Base-by-base conservation (phyloP, 1,140 invertebrate species). In the Ceratoteleas bidentatus region DNA sequence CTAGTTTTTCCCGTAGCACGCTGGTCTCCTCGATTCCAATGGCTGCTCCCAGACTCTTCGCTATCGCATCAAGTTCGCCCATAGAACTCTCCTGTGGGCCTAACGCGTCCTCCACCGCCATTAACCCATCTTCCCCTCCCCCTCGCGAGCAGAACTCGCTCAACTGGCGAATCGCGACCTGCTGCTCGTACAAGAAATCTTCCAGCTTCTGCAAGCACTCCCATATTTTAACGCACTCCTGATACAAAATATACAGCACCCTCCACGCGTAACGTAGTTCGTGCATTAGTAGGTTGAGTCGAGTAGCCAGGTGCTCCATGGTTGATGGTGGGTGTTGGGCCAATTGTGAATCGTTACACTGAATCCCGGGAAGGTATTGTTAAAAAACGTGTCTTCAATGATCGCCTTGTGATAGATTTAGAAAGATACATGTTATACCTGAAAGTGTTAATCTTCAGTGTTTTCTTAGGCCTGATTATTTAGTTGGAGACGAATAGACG, bases 181-280 rank as follows among this genome's bases (percentile, higher is more conserved):
- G 97, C 89, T 98, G 97, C 86, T 98, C 96, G 85, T 95, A 95
- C 0, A 98, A 92, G 49, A 98, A 93, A 43, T 95, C 94, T 89
- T 98, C 97, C n/a, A 98, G 91, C 89, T 97, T 97, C 86, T 98
- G 97, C 52, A 98, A 92, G 60, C 96, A 93, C 87, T 97, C 96
- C 97, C 97, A 98, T 95, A 98, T 98, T 87, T 97, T 96, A 11
- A 97, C 95, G 85, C 98, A 98, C 88, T 98, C 97, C 84, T 96
- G 96, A 14, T 96, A 97, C 6, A 98, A 93, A 40, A 98, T 92
- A 87, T 98, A 97, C 60, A 98, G 91, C 1, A 97, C 96, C 74
- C 96, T 93, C 97, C 97, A 98, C 0, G 97, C 97, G 86, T 97
- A 97, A 80, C 96, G 96, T 14, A 98, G 92, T 89, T 98, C 97